These are phyloP conservation scores for Heterodera filipjevi DNA, from an alignment of 2,888 invertebrate species.

Conservation along the genomic window DNA sequence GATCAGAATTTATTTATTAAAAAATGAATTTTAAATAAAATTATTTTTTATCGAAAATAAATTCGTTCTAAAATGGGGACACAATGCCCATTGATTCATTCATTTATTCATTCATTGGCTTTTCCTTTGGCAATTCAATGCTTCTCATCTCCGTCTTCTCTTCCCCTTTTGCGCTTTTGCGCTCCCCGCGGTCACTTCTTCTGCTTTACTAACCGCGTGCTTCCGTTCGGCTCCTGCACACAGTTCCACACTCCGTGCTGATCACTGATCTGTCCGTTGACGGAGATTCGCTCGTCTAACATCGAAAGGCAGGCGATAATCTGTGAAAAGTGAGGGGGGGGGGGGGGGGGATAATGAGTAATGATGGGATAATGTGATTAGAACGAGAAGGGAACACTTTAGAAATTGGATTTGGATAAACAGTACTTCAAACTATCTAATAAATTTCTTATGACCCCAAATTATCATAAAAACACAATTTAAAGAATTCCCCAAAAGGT, in stretches of 20 bases:
- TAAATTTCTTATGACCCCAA: no score
- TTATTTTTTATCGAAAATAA: no score
- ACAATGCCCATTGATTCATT: not conserved
- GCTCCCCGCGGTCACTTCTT: not conserved
- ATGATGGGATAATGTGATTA: not conserved
- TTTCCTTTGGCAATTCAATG: not conserved
- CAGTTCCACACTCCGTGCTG: conserved; percentile 35
- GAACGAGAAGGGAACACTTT: not conserved
- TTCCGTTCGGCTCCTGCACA: conserved; percentile 23
- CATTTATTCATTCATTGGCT: not conserved
- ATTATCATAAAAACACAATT: no score
- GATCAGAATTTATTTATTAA: no score
- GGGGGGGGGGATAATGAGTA: not conserved
- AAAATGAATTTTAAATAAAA: no score
- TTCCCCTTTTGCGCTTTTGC: not conserved
- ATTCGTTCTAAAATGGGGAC: no score
- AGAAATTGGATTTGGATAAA: no score
- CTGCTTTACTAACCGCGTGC: conserved; percentile 20
- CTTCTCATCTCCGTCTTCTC: not conserved
- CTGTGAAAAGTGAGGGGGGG: no score
- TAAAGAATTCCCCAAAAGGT: not conserved
- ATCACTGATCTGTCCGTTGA: conserved; percentile 28
- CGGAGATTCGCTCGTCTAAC: conserved; percentile 31
- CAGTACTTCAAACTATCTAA: no score
- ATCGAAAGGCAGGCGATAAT: conserved; percentile 32